Conservation (phyloP, 2,797 vertebrate genomes). For the Hippoglossus hippoglossus region DNA sequence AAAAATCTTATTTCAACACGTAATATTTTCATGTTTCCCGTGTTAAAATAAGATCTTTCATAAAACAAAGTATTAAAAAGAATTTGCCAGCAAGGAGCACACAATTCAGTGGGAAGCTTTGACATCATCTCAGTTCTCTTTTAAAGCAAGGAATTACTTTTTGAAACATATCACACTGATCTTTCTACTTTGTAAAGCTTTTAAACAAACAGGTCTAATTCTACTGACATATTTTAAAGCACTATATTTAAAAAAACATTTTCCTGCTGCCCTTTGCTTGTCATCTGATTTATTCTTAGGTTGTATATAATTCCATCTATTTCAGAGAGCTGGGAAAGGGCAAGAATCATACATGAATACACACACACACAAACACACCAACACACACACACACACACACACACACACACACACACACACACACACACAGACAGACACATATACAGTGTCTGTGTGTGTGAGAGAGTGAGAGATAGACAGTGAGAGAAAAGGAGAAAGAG, state of each 20-base stretch:
- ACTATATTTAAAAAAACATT: slow-evolving; percentile 20
- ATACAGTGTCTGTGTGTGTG: background rate
- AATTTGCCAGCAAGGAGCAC: slow-evolving; percentile 18
- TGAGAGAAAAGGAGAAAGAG: too few relatives aligned
- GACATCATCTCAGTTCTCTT: slow-evolving; percentile 17
- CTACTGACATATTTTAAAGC: slow-evolving; percentile 10
- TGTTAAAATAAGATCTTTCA: slow-evolving; percentile 19
- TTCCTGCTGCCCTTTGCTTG: slow-evolving; percentile 65
- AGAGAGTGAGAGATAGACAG: background rate
- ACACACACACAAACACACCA: slow-evolving; percentile 24
- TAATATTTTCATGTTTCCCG: slow-evolving; percentile 37
- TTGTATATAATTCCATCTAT: slow-evolving; percentile 51
- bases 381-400: too few relatives aligned
- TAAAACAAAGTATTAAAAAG: slow-evolving; percentile 45
- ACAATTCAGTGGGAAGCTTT: background rate
- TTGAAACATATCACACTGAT: slow-evolving; percentile 10
- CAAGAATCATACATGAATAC: slow-evolving; percentile 42
- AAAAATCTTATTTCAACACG: slow-evolving; percentile 32
- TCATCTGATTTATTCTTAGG: slow-evolving; percentile 61
- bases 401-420: too few relatives aligned
- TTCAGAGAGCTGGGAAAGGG: slow-evolving; percentile 56
- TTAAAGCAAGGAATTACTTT: slow-evolving; percentile 23
- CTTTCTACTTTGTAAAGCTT: slow-evolving; percentile 17
- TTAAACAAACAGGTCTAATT: slow-evolving; percentile 39
- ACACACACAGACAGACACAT: too few relatives aligned